These are phyloP conservation scores for Argyrosomus regius DNA, from an alignment of 2,797 vertebrate species.

Conservation along the genomic window DNA sequence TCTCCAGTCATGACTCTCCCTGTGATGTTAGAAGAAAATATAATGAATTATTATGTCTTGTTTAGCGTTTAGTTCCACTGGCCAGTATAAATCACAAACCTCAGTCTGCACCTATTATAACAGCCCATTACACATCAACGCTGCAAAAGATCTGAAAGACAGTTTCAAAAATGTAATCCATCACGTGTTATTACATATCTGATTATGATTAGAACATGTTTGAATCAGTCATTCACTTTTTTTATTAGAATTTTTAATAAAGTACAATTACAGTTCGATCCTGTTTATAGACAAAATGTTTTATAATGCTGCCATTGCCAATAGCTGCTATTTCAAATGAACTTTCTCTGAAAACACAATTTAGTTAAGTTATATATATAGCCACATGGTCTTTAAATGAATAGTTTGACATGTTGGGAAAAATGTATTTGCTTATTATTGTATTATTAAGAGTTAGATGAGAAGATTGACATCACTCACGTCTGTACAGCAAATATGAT, in stretches of 20 bases:
- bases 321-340: not conserved
- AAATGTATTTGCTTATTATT: no score
- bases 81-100: constrained; percentile 9
- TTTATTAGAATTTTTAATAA: constrained; percentile 9
- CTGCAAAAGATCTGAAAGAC: not conserved
- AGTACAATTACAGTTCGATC: not conserved
- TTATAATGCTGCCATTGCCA: not conserved
- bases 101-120: constrained; percentile 10
- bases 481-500: not conserved
- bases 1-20: constrained; percentile 28
- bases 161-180: constrained; percentile 10
- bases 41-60: constrained; percentile 30
- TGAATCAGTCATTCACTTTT: constrained; percentile 4
- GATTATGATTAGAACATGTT: not conserved
- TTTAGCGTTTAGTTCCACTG: constrained; percentile 35
- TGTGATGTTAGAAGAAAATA: constrained; percentile 36
- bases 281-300: constrained; percentile 3
- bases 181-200: constrained; percentile 21
- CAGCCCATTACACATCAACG: constrained; percentile 9
- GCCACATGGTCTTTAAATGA: not conserved
- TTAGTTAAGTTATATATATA: not conserved
- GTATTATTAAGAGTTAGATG: not conserved
- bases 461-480: not conserved
- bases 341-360: constrained; percentile 5
- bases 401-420: not conserved